A percentile compares a stretch with the other conserved stretches of the same genome.
phyloP scores from a whole-genome alignment of 1,140 invertebrate species.

The Hylaeus volcanicus region DNA sequence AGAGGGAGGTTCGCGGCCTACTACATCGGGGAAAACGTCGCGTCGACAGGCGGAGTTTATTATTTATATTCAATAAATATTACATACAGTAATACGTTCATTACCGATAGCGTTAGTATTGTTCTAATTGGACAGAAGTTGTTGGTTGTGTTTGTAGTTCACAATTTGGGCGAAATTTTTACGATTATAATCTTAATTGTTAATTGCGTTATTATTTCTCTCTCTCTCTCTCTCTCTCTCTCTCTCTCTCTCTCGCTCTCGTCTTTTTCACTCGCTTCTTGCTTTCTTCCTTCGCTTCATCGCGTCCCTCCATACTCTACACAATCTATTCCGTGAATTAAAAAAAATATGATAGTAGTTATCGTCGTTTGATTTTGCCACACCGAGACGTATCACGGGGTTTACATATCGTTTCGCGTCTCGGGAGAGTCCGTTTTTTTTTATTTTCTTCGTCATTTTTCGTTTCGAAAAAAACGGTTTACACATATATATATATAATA shows the following conservation, averaged over 20 bases:
- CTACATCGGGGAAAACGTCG: conserved; percentile 57
- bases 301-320: background rate
- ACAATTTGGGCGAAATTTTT: conserved; percentile 72
- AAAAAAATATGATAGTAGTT: conserved; percentile 63
- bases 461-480: background rate
- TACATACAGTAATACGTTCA: conserved; percentile 73
- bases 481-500: no score
- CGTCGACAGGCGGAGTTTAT: conserved; percentile 58
- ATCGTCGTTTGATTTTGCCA: conserved; percentile 62
- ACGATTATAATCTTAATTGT: conserved; percentile 64
- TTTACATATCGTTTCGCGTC: background rate
- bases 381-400: background rate
- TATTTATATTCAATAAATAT: conserved; percentile 76
- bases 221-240: no score
- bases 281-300: conserved; percentile 23
- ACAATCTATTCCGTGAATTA: conserved; percentile 53
- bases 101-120: conserved; percentile 75
- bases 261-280: conserved; percentile 44
- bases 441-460: background rate
- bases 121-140: conserved; percentile 79
- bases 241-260: background rate
- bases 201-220: conserved; percentile 55
- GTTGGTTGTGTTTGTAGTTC: conserved; percentile 65
- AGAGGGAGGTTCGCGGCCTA: background rate
- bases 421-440: no score